Conservation (phyloP, 2,888 invertebrate species). For the Urechis unicinctus region DNA sequence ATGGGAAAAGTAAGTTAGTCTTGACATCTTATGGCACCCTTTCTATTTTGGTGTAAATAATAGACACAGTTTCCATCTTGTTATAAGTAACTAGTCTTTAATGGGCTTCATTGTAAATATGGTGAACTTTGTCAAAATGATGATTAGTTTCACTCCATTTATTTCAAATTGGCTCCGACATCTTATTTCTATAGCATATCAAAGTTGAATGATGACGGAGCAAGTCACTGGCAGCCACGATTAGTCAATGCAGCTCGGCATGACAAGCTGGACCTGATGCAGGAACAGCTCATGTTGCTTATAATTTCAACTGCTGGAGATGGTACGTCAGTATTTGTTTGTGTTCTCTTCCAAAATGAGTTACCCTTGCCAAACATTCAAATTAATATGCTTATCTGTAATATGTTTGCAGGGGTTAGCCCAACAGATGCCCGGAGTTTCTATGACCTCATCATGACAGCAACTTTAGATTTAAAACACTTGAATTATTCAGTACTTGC, state of each 20-base stretch:
- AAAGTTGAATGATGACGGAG: too few species aligned
- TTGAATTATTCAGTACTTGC: conserved; percentile 28
- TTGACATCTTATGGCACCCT: too few species aligned
- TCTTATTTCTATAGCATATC: too few species aligned
- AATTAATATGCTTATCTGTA: background rate
- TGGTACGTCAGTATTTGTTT: conserved; percentile 20
- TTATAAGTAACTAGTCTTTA: too few species aligned
- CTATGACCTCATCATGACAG: conserved; percentile 17
- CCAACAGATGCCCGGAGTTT: conserved; percentile 30
- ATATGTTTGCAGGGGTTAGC: conserved; percentile 24
- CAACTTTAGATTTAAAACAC: conserved; percentile 11
- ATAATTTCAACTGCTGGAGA: conserved; percentile 35
- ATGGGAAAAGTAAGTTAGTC: conserved; percentile 26
- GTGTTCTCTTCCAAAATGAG: background rate
- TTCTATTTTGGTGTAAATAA: too few species aligned
- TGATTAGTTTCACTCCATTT: too few species aligned
- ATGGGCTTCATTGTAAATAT: too few species aligned
- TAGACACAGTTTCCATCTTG: too few species aligned
- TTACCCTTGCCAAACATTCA: background rate
- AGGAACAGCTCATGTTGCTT: conserved; percentile 25
- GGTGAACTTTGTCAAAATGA: too few species aligned
- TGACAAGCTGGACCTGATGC: conserved; percentile 16
- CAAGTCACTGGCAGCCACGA: conserved; percentile 29
- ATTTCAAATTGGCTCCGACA: too few species aligned
- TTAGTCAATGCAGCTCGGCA: conserved; percentile 26